A percentile compares a stretch with the other conserved stretches of the same genome.
These are phyloP conservation scores for Coptodon bakossiorum DNA, from an alignment of 2,113 vertebrate genomes.

Conservation along the genomic window DNA sequence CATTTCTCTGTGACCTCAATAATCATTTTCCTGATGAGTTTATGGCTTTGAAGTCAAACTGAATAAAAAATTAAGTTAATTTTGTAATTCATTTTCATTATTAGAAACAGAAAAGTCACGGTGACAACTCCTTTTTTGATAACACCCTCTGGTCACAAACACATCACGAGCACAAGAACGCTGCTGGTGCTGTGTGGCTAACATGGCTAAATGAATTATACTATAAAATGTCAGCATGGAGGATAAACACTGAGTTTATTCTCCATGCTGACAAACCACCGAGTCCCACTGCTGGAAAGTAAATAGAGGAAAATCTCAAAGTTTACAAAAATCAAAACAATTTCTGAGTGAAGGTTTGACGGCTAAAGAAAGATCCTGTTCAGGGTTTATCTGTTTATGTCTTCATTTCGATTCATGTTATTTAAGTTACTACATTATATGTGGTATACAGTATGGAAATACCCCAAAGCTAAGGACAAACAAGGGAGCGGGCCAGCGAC, in stretches of 20 bases:
- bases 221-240: background rate
- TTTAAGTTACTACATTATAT: background rate
- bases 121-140: background rate
- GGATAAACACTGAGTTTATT: background rate
- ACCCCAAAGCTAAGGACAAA: background rate
- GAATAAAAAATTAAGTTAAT: background rate
- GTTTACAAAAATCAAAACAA: background rate
- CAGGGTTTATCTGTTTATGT: background rate
- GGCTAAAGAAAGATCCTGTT: background rate
- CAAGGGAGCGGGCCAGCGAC: background rate
- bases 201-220: accelerated
- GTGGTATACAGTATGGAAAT: background rate
- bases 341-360: background rate
- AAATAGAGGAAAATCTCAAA: background rate
- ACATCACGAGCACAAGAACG: accelerated
- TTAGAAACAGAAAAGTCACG: background rate
- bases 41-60: background rate
- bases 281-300: background rate
- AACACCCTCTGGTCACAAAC: background rate
- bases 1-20: accelerated
- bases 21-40: background rate
- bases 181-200: background rate
- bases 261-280: background rate
- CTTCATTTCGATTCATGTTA: background rate
- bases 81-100: background rate